Base-by-base conservation (phyloP, 2,113 vertebrate species). In the Pachyramphus minor region DNA sequence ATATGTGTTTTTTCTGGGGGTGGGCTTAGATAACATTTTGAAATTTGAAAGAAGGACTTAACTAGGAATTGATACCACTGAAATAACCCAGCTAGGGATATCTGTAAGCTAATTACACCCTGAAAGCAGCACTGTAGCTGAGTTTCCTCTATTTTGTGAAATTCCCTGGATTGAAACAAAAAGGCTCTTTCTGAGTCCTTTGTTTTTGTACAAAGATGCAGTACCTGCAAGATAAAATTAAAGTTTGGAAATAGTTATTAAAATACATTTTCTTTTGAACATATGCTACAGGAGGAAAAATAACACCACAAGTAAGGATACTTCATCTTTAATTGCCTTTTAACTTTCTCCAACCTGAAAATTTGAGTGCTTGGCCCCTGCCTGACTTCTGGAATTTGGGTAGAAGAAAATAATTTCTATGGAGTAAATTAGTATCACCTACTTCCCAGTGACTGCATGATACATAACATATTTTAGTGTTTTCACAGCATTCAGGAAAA, bases 201-300 rank as follows among this genome's bases (percentile, higher is more conserved):
- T 58, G n/a, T n/a, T 80, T 82, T 97, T 66, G 90, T 90, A 94
- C 92, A 90, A 97, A 96, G 58, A 96, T 91, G 72, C 62, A 92
- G 95, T 80, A 93, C 81, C 96, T 97, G 85, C 76, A 97, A 97
- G 81, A 83, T 22, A 76, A 76, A 47, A 42, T 77, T 76, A 79
- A 58, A 56, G 28, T 75, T 81, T 79, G 63, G 78, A 68, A 77
- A 78, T 23, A 37, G 8, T n/a, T 79, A 39, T 27, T 55, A 50
- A 69, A 66, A 78, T 14, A 30, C 6, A 31, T 39, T 18, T 42
- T 55, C 55, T 68, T 77, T 76, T 66, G 33, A 45, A 22, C 10
- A 22, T 17, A 39, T 25, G 27, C 49, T 62, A 24, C 19, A 68
- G 37, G 44, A 79, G 64, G 42, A 93, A 52, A 24, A 74, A 9